Base-by-base conservation (phyloP, 2,113 vertebrate species). In the Sterna hirundo region DNA sequence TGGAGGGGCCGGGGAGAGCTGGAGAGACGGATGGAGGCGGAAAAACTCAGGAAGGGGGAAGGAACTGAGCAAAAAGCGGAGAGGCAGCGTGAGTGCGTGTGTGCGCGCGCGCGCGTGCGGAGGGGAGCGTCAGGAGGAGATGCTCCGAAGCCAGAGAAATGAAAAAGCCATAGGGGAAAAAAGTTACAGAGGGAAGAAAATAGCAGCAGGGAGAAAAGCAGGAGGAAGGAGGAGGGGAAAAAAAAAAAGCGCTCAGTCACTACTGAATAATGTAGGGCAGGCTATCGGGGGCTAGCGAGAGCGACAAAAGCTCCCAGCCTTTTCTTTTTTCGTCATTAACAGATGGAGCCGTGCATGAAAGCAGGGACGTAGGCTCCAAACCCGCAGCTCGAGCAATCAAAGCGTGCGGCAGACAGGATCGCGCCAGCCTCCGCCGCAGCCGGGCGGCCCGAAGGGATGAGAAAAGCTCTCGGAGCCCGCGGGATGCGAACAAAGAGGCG, bases 301-400 rank as follows among this genome's bases (percentile, higher is more conserved):
- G 75, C 9, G 70, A 93, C 93, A 88, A 94, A 96, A 96, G 91
- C 82, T 74, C 71, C 52, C 88, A 80, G 86, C 61, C 74, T 94
- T 95, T 90, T 90, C 91, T 86, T 96, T 92, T 96, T 94, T 80
- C 12, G 15, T 94, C 95, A 79, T 96, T 94, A 95, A 80, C 96
- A 96, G 94, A 97, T 97, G 96, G 96, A 96, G 92, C 91, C 36
- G 11, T 93, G 95, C 89, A 82, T 58, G 93, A 87, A 94, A 86
- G 91, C 93, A 95, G 82, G 84, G 80, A 97, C 5, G 72, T 94
- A 89, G 96, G 93, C 96, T 97, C 88, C 88, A 92, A 96, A 88
- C 93, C 92, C 10, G 11, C 93, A 76, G 93, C 94, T 96, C 74
- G 71, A 96, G 94, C 94, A 96, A 72, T 94, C 91, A 81, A 92